Base-by-base conservation (phyloP, 64 coral and sea anemone genomes). In the Montipora foliosa region DNA sequence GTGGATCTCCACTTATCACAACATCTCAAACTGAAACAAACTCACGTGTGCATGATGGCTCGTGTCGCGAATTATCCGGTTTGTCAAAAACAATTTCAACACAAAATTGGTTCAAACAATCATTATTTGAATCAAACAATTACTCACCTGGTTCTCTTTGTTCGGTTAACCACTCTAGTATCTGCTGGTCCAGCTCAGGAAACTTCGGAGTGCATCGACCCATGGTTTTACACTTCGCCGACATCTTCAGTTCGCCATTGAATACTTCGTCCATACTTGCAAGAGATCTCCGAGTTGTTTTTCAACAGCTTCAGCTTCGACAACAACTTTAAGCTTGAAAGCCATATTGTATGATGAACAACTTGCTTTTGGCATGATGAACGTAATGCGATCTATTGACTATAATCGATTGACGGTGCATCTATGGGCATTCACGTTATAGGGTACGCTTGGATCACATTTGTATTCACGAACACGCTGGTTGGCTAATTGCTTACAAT, bases 241-340 rank as follows among this genome's bases (percentile, higher is more conserved):
- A 80, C 88, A 81, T 49, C 67, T 90, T 90, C 14, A 66, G 66
- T 6, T 91, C 44, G 2, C 84, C 44, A 73, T 15, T 44, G 84
- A 73, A 66, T 87, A 57, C 72, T 75, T 10, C 75, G 44, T 74
- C 83, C 83, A 53, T 87, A 74, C 37, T 73, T 66, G 11, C 68
- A 1, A 47, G 64, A 61, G 5, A 87, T 71, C 83, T 87, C 83
- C 50, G 53, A 87, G 64, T 87, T 83, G 51, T 83, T 83, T 47
- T 47, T 83, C 55, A 4, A 84, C 58, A 15, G 81, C 81, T 67
- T 57, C 81, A 15, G 25, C 64, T 87, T 87, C 83, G 12, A 64
- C 83, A 16, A 87, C 83, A 73, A 87, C 20, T 66, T 87, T 87
- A 46, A 87, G 66, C 44, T 71, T 87, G 83, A 71, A 87, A 51